Evolutionary conservation across 35 echinoderm and acorn worm species (phyloP), one percentile per base, ranked within the genome.

Genomic region (Chiridota heheva): DNA sequence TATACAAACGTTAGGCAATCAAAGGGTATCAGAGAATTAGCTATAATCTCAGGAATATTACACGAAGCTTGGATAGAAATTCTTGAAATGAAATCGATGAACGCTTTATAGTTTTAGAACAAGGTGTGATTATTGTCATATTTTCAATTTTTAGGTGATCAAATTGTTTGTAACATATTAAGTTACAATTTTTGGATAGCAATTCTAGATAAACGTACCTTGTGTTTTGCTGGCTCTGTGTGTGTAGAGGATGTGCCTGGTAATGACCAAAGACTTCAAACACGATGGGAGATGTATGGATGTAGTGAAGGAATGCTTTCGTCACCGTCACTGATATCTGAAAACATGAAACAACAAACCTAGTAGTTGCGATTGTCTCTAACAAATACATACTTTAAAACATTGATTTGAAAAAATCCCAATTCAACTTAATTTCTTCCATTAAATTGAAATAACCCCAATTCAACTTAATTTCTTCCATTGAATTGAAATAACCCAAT

Each of bases 241-340:
- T 85, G 51, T 98, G 95, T 7, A 98, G 73, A 13, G 95, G 95
- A 81, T 98, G 95, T 24, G 95, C 95, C 76, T 98, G 95, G 36
- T 98, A 98, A 40, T 98, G 95, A 15, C 95, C 95, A 49, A 98
- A 86, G 22, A 98, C 85, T 43, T 98, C 95, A 92, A 98, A 98
- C 74, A 98, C 89, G 20, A 98, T 84, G 5, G 95, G 95, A 35
- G 90, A 91, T 17, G 89, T 98, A 31, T 81, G 60, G 31, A 98
- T 81, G 29, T 98, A 98, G 71, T 98, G 89, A 55, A 98, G 62
- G 78, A 98, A 98, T 2, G 95, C 95, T 46, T 87, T 91, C 2
- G 95, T 98, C 35, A 98, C 95, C 3, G 89, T 92, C 63, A 90
- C 87, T 15, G 84, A 84, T 12, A 98, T 98, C 95, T 98, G 76